Conservation (phyloP, 2,888 invertebrate genomes). For the Barypeithes pellucidus region DNA sequence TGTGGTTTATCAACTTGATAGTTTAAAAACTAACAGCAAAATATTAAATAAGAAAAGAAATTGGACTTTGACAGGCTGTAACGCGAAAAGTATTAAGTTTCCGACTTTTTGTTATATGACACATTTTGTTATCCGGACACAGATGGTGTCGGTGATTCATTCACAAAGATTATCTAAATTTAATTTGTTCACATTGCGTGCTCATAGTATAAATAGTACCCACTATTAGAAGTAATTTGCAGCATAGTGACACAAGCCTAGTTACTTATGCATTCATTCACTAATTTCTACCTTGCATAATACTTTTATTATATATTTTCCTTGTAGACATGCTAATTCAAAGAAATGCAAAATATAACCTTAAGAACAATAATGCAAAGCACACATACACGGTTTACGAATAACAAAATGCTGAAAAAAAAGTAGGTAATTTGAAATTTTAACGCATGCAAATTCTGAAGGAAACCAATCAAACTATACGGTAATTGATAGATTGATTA, state of each 20-base stretch:
- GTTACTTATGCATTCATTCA: conserved; percentile 20
- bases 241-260: background rate
- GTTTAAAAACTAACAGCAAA: too few relatives aligned
- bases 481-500: conserved; percentile 16
- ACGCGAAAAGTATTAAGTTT: too few relatives aligned
- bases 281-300: conserved; percentile 20
- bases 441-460: conserved; percentile 13
- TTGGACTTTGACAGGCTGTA: too few relatives aligned
- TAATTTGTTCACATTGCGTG: too few relatives aligned
- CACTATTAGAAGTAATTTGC: too few relatives aligned
- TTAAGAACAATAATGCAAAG: conserved; percentile 18
- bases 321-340: conserved; percentile 23
- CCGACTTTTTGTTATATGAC: too few relatives aligned
- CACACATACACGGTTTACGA: background rate
- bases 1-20: too few relatives aligned
- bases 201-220: too few relatives aligned
- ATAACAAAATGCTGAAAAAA: conserved; percentile 14
- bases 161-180: too few relatives aligned
- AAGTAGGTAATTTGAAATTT: conserved; percentile 17
- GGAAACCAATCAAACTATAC: conserved; percentile 14
- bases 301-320: conserved; percentile 8
- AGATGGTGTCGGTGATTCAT: too few relatives aligned
- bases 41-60: too few relatives aligned
- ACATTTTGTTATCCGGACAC: too few relatives aligned
- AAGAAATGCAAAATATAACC: conserved; percentile 20